Evolutionary conservation across 1,140 invertebrate genomes (phyloP).

Genomic region (Sminthurinus signatus): DNA sequence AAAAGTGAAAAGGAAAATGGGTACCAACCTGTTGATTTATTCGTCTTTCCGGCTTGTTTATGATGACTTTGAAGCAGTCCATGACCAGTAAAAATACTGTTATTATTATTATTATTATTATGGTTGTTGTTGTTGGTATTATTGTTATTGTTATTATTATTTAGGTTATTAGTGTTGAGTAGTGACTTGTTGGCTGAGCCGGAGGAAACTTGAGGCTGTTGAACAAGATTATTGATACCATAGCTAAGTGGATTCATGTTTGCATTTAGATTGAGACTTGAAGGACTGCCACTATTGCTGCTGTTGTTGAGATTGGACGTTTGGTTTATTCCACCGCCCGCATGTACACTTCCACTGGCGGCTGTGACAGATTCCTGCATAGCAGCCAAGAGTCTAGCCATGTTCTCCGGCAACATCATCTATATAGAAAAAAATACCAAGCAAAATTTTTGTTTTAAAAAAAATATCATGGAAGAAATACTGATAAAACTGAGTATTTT

Average conservation of each 20-base stretch:
- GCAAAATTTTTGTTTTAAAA: conserved; percentile 6
- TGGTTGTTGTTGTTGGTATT: conserved; percentile 10
- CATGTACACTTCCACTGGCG: conserved; percentile 10
- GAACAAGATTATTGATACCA: conserved; percentile 30
- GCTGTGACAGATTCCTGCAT: conserved; percentile 43
- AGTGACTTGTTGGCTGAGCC: conserved; percentile 10
- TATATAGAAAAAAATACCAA: conserved; percentile 32
- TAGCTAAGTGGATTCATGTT: conserved; percentile 20
- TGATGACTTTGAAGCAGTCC: background rate
- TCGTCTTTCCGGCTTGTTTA: background rate
- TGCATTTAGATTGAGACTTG: conserved; percentile 18
- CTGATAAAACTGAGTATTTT: background rate
- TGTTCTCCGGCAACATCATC: conserved; percentile 44
- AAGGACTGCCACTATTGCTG: conserved; percentile 17
- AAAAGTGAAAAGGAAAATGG: background rate
- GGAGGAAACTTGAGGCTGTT: conserved; percentile 20
- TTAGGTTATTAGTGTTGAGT: background rate
- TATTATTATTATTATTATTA: conserved; percentile 5
- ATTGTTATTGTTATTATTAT: conserved; percentile 8
- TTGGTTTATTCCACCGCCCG: conserved; percentile 20
- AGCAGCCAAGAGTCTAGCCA: conserved; percentile 45
- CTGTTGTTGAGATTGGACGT: conserved; percentile 14
- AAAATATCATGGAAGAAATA: background rate
- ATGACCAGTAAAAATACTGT: conserved; percentile 15
- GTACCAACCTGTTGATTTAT: conserved; percentile 16